These are phyloP conservation scores for Limnephilus marmoratus DNA, from an alignment of 2,888 invertebrate species.

Conservation along the genomic window DNA sequence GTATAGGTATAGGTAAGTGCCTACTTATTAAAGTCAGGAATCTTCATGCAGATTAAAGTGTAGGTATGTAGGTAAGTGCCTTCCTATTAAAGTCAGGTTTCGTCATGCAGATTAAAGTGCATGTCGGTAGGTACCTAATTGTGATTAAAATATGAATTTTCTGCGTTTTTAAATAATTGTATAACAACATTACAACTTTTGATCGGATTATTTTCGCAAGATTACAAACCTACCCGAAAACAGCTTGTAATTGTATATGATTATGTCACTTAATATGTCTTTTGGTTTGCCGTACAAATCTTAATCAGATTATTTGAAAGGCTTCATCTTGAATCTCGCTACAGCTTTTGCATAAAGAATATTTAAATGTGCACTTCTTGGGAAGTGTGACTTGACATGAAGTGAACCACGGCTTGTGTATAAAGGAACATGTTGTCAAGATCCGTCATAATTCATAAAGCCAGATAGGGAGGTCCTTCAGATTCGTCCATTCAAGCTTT, in stretches of 20 bases:
- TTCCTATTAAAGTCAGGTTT: too few species aligned
- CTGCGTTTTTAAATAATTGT: background rate
- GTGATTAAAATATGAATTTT: background rate
- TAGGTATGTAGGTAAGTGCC: too few species aligned
- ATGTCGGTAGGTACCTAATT: background rate
- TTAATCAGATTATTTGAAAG: constrained; percentile 1
- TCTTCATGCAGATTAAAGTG: too few species aligned
- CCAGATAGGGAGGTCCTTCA: constrained; percentile 1
- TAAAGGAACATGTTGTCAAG: constrained; percentile 19
- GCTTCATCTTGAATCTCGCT: background rate
- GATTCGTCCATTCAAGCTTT: background rate
- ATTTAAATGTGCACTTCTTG: background rate
- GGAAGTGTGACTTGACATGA: constrained; percentile 12
- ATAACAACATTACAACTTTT: background rate
- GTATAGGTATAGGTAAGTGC: too few species aligned
- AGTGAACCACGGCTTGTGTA: constrained; percentile 9
- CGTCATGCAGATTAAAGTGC: too few species aligned
- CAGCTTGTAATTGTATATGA: background rate
- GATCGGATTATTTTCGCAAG: background rate
- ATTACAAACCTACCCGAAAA: background rate
- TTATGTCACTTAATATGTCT: constrained; percentile 2
- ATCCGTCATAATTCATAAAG: constrained; percentile 24
- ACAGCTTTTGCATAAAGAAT: constrained; percentile 10
- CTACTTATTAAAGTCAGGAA: too few species aligned
- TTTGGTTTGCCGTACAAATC: background rate